phyloP scores from a whole-genome alignment of 2,888 invertebrate species.

The Eupithecia inturbata region DNA sequence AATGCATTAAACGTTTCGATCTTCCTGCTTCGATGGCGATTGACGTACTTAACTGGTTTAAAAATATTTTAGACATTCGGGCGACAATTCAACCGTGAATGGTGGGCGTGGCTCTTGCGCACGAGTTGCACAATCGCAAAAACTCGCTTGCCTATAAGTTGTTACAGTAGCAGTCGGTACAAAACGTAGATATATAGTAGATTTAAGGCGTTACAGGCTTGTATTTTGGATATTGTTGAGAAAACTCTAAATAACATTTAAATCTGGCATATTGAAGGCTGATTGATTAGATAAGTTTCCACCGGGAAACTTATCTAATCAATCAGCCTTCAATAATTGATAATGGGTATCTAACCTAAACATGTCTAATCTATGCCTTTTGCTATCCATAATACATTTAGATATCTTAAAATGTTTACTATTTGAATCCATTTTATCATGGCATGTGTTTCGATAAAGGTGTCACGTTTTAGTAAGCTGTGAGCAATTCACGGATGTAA shows the following conservation, averaged over 20 bases:
- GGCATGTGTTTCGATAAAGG: not conserved
- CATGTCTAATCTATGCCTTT: not conserved
- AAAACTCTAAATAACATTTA: not conserved
- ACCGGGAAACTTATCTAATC: too few relatives aligned
- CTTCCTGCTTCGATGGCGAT: not conserved
- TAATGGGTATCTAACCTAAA: constrained; percentile 4
- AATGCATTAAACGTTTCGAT: not conserved
- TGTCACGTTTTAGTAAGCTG: not conserved
- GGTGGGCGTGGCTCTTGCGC: constrained; percentile 53
- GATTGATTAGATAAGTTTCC: not conserved
- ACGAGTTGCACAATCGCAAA: constrained; percentile 54
- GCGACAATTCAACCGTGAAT: constrained; percentile 49
- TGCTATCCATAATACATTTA: not conserved
- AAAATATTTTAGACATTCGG: constrained; percentile 49
- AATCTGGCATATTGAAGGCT: constrained; percentile 8
- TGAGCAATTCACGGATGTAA: not conserved
- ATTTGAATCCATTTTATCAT: not conserved
- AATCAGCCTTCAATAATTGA: too few relatives aligned
- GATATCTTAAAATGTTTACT: not conserved
- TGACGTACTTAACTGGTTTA: constrained; percentile 16
- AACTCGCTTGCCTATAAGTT: constrained; percentile 46
- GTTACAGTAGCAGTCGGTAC: constrained; percentile 31
- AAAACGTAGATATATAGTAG: constrained; percentile 1
- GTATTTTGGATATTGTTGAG: not conserved
- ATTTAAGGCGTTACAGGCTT: constrained; percentile 25